Percentiles rank a stretch among this genome's conserved stretches.
phyloP scores from a whole-genome alignment of 2,888 invertebrate genomes.

The Tetrapedia diversipes region DNA sequence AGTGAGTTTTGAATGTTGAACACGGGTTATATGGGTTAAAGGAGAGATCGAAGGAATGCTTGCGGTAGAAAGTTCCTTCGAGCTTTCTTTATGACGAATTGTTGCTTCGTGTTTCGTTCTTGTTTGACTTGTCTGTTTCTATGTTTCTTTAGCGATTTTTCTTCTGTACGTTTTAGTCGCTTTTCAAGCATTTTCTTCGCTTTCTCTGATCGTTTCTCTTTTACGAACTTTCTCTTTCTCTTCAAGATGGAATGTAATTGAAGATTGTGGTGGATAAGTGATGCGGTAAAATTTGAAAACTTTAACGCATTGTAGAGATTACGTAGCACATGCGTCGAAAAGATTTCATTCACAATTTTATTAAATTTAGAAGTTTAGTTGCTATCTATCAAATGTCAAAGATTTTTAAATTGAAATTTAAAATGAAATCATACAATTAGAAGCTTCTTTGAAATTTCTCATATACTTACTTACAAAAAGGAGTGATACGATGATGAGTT shows the following conservation, averaged over 20 bases:
- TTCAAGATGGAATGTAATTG: neutral
- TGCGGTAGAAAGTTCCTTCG: slow-evolving; percentile 9
- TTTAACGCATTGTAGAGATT: neutral
- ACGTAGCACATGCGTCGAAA: neutral
- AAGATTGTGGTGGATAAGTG: neutral
- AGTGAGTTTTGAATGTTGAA: neutral
- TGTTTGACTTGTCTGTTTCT: neutral
- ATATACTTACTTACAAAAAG: too few relatives aligned
- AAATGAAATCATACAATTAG: too few relatives aligned
- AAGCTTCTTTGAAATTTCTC: too few relatives aligned
- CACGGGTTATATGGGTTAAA: slow-evolving; percentile 11
- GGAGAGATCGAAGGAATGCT: slow-evolving; percentile 20
- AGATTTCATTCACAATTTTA: neutral
- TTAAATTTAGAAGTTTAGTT: too few relatives aligned
- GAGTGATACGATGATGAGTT: too few relatives aligned
- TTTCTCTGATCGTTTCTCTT: neutral
- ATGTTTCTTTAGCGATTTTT: neutral
- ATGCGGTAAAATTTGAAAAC: neutral
- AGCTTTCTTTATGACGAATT: neutral
- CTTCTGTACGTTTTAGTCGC: neutral
- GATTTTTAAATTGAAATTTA: too few relatives aligned
- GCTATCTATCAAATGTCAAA: too few relatives aligned
- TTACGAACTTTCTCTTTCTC: neutral
- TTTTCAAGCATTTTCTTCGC: neutral
- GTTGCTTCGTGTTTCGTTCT: neutral